phyloP scores from a whole-genome alignment of 1,140 invertebrate genomes.

The Pristionchus pacificus region DNA sequence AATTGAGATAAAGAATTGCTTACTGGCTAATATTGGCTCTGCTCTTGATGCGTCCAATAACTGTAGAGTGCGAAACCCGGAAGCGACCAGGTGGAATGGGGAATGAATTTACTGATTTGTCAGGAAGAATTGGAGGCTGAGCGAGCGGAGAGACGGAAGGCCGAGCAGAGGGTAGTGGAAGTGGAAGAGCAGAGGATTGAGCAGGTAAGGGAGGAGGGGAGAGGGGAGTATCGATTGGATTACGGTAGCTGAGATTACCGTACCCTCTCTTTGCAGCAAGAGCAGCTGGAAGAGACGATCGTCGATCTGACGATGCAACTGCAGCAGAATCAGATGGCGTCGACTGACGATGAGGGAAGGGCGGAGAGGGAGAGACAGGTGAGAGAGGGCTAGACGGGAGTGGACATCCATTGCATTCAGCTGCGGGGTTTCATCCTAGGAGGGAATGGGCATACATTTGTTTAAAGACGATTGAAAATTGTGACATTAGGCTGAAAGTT shows the following conservation, averaged over 20 bases:
- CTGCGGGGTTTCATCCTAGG: no score
- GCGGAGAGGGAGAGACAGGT: background rate
- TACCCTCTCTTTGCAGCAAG: background rate
- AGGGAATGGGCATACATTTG: no score
- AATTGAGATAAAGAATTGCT: no score
- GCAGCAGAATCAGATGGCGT: background rate
- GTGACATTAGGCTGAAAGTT: no score
- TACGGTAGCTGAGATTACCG: background rate
- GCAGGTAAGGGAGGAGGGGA: background rate
- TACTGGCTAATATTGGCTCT: background rate
- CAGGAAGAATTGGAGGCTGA: conserved; percentile 15
- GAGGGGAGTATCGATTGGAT: background rate
- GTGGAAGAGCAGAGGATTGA: conserved; percentile 15
- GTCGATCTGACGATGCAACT: conserved; percentile 12
- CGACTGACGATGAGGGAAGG: background rate
- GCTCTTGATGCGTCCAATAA: background rate
- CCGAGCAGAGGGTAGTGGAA: background rate
- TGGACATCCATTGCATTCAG: no score
- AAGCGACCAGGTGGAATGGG: conserved; percentile 7
- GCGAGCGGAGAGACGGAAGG: conserved; percentile 13
- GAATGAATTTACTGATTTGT: conserved; percentile 4
- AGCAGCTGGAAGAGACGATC: conserved; percentile 9
- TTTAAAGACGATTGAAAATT: no score
- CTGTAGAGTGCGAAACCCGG: background rate
- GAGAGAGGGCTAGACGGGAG: background rate